phyloP scores from a whole-genome alignment of 64 coral and sea anemone genomes.

The Cladopsammia gracilis region DNA sequence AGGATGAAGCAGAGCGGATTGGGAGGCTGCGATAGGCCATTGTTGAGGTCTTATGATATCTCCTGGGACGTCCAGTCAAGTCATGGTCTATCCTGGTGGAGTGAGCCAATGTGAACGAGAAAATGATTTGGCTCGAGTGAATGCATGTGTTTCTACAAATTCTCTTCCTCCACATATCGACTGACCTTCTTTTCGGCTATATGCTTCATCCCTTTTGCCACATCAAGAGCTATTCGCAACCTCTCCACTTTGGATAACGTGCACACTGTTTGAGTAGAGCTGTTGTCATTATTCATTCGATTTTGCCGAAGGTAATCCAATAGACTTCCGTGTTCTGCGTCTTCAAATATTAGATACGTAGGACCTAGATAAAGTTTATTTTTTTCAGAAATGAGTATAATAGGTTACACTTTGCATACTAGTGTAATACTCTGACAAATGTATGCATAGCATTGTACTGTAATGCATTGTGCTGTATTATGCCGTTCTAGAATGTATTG shows the following conservation, averaged over 20 bases:
- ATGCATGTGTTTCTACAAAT: not conserved
- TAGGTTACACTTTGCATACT: too few species aligned
- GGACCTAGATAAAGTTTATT: constrained; percentile 26
- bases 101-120: too few species aligned
- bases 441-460: too few species aligned
- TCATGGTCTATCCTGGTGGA: too few species aligned
- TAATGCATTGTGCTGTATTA: too few species aligned
- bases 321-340: constrained; percentile 42
- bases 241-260: constrained; percentile 46
- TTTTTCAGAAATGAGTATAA: too few species aligned
- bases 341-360: constrained; percentile 51
- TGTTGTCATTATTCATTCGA: constrained; percentile 1
- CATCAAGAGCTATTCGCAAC: constrained; percentile 51
- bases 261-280: not conserved
- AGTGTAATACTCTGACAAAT: too few species aligned
- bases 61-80: too few species aligned
- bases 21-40: not conserved
- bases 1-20: not conserved
- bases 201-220: constrained; percentile 51
- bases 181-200: constrained; percentile 56
- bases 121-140: too few species aligned
- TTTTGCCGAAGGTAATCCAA: constrained; percentile 41
- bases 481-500: too few species aligned
- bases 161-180: not conserved
- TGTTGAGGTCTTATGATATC: too few species aligned